A percentile compares a stretch with the other conserved stretches of the same genome.
These are phyloP conservation scores for Formica exsecta DNA, from an alignment of 1,140 invertebrate genomes.

Conservation along the genomic window DNA sequence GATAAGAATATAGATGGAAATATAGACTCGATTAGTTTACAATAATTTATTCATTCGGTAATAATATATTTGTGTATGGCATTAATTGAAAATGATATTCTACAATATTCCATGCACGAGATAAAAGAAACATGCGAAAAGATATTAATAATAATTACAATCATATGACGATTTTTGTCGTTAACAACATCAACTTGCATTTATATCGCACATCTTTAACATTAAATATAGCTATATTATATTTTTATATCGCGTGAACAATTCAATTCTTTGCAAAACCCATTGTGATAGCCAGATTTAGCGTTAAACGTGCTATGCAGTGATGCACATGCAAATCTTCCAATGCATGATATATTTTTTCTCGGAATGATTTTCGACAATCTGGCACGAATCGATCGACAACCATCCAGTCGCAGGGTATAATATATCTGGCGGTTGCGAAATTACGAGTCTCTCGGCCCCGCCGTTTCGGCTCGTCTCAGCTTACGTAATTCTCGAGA, in stretches of 20 bases:
- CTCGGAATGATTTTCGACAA: background rate
- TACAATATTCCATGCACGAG: background rate
- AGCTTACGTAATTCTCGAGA: conserved; percentile 72
- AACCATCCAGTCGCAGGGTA: conserved; percentile 55
- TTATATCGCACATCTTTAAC: background rate
- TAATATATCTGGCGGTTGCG: conserved; percentile 50
- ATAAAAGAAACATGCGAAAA: background rate
- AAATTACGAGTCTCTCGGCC: conserved; percentile 32
- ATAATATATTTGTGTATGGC: background rate
- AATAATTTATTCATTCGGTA: background rate
- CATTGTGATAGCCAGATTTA: background rate
- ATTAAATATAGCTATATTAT: conserved; percentile 10
- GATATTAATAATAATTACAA: background rate
- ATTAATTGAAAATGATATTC: background rate
- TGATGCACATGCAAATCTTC: background rate
- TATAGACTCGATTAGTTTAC: background rate
- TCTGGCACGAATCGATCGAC: background rate
- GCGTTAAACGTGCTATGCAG: background rate
- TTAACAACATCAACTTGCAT: background rate
- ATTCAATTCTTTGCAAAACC: background rate
- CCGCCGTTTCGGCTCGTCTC: conserved; percentile 53
- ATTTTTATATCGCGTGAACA: background rate
- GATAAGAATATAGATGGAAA: background rate
- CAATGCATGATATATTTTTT: background rate
- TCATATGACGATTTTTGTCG: background rate